These are phyloP conservation scores for Ptychobarbus kaznakovi DNA, from an alignment of 2,797 vertebrate species.

Conservation along the genomic window DNA sequence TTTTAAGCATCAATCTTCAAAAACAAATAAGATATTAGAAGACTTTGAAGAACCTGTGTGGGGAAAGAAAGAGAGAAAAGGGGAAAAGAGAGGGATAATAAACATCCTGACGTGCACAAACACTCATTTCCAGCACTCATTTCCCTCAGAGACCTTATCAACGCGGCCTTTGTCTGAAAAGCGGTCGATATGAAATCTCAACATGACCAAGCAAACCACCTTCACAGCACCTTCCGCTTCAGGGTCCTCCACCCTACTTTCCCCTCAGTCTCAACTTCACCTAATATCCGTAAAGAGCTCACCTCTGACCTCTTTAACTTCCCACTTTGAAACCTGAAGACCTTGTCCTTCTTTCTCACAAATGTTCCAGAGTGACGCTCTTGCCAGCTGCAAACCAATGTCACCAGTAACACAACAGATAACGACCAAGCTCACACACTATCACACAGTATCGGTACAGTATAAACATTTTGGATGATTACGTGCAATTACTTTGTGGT, in stretches of 20 bases:
- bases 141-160: slow-evolving; percentile 74
- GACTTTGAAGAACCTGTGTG: slow-evolving; percentile 55
- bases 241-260: slow-evolving; percentile 15
- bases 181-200: slow-evolving; percentile 75
- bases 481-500: slow-evolving; percentile 72
- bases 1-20: neutral
- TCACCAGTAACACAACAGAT: slow-evolving; percentile 21
- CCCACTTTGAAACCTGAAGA: slow-evolving; percentile 68
- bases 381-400: neutral
- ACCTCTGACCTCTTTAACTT: slow-evolving; percentile 66
- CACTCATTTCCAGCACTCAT: slow-evolving; percentile 72
- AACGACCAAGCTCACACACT: slow-evolving; percentile 39
- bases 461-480: slow-evolving; percentile 76
- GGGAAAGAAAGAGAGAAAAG: neutral
- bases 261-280: slow-evolving; percentile 33
- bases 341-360: slow-evolving; percentile 29
- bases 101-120: slow-evolving; percentile 74
- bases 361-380: neutral
- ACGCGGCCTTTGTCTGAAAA: slow-evolving; percentile 78
- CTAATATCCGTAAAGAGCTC: slow-evolving; percentile 58
- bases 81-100: slow-evolving; percentile 56
- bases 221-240: slow-evolving; percentile 41
- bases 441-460: slow-evolving; percentile 71
- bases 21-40: slow-evolving; percentile 52
- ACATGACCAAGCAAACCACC: slow-evolving; percentile 66